A percentile compares a stretch with the other conserved stretches of the same genome.
phyloP scores from a whole-genome alignment of 2,888 invertebrate species.

The Luperina nickerlii region DNA sequence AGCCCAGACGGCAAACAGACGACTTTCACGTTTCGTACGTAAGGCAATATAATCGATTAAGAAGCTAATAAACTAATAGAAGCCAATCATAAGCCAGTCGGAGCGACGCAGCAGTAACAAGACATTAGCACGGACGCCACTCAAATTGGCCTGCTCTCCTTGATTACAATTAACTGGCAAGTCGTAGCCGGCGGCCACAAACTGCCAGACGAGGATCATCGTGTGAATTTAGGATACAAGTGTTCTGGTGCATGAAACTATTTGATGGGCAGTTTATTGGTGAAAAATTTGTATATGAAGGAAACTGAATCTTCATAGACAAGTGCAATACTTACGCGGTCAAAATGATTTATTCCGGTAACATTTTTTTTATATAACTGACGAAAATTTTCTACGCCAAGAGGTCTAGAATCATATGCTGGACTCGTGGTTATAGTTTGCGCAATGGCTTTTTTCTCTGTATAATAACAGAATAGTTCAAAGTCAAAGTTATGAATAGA shows the following conservation, averaged over 20 bases:
- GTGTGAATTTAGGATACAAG: conserved; percentile 70
- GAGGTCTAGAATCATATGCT: too few relatives aligned
- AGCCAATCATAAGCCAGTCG: conserved; percentile 58
- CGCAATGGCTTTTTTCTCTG: too few relatives aligned
- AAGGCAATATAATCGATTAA: conserved; percentile 43
- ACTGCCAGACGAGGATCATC: conserved; percentile 75
- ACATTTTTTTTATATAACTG: too few relatives aligned
- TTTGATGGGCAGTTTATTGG: conserved; percentile 26
- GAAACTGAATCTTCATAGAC: neutral
- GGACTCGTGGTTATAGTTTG: too few relatives aligned
- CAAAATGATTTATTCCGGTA: too few relatives aligned
- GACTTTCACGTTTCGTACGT: neutral
- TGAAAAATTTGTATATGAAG: conserved; percentile 5
- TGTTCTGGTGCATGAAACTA: conserved; percentile 54
- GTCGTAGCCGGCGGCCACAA: conserved; percentile 76
- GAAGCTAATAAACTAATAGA: conserved; percentile 68
- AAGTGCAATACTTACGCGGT: too few relatives aligned
- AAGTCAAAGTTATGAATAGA: conserved; percentile 24
- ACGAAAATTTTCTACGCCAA: too few relatives aligned
- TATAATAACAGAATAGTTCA: too few relatives aligned
- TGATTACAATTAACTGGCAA: conserved; percentile 84
- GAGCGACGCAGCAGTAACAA: conserved; percentile 71
- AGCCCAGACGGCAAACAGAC: neutral
- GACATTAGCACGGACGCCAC: conserved; percentile 77
- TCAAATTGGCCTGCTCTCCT: conserved; percentile 81